Conservation (phyloP, 1,140 invertebrate genomes). For the Diorhabda elongata region DNA sequence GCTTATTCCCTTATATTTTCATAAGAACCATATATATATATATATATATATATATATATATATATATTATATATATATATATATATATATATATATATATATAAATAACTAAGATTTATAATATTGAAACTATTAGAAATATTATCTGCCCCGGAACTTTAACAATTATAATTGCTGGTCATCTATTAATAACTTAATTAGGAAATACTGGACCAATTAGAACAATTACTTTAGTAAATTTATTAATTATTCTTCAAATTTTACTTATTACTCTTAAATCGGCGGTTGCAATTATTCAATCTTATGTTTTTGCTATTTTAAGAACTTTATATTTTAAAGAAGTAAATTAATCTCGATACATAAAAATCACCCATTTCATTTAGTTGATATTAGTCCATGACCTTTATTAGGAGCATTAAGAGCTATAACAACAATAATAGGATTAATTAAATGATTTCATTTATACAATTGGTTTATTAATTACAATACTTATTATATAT, state of each 20-base stretch:
- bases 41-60: no score
- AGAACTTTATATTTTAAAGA: slow-evolving; percentile 46
- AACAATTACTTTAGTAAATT: slow-evolving; percentile 39
- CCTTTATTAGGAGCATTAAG: slow-evolving; percentile 49
- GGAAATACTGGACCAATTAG: slow-evolving; percentile 45
- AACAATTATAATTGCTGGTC: slow-evolving; percentile 63
- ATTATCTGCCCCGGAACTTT: slow-evolving; percentile 61
- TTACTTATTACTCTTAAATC: slow-evolving; percentile 47
- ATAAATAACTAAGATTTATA: slow-evolving; percentile 59
- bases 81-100: slow-evolving; percentile 54
- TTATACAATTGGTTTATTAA: slow-evolving; percentile 47
- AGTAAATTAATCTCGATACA: slow-evolving; percentile 47
- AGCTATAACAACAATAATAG: slow-evolving; percentile 47
- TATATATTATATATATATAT: no score
- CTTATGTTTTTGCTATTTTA: slow-evolving; percentile 42
- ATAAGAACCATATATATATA: slow-evolving; percentile 57
- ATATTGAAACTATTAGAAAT: slow-evolving; percentile 59
- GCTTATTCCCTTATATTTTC: slow-evolving; percentile 66
- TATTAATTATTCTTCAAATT: slow-evolving; percentile 50
- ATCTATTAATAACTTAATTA: slow-evolving; percentile 54
- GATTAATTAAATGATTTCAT: slow-evolving; percentile 53
- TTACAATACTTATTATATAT: slow-evolving; percentile 49
- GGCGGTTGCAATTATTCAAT: slow-evolving; percentile 39
- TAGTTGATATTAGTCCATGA: slow-evolving; percentile 56
- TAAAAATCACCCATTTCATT: slow-evolving; percentile 52